Base-by-base conservation (phyloP, 2,888 invertebrate species). In the Athetis lepigone region DNA sequence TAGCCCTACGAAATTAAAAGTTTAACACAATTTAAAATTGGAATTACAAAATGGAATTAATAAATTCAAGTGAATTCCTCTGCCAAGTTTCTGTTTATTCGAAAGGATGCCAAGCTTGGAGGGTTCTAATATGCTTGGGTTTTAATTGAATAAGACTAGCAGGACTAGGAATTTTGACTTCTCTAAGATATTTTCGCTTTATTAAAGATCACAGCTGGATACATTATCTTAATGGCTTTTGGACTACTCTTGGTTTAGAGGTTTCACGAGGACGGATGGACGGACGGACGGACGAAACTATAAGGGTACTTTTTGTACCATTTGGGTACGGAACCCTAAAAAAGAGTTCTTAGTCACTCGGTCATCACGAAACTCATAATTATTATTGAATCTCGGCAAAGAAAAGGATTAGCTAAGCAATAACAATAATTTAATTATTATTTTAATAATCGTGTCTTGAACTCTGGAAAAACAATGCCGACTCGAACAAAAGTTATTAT, bases 1-100 rank as follows among this genome's bases (percentile, higher is more conserved):
- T 69, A 43, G 63, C 67, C 70, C 49, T 61, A 46, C 58, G 40
- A 71, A 82, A 81, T 80, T 80, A 71, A 81, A 64, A 77, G 60
- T 75, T 69, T 69, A 69, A 77, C 65, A 65, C 67, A 50, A 75
- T 79, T 79, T 68, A 65, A 70, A 80, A 74, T 82, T 75, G 46
- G 70, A 63, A 63, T 63, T 59, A 63, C 62, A 27, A 63, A 63
- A 63, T 43, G 33, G 70, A 71, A 81, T 82, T 75, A 74, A 79
- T 79, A 80, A 81, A 71, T 81, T 80, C 57, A 59, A 71, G 70
- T 60, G 57, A 62, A 77, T 77, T 69, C 50, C 59, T 43, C 66
- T 69, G 60, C 68, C 56, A 64, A 76, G 63, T 79, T 75, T 54
- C 46, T 66, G 51, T 57, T 73, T 62, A 54, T 50, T 13, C 19